Conservation (phyloP, 2,888 invertebrate genomes). For the Polylopha cassiicola region DNA sequence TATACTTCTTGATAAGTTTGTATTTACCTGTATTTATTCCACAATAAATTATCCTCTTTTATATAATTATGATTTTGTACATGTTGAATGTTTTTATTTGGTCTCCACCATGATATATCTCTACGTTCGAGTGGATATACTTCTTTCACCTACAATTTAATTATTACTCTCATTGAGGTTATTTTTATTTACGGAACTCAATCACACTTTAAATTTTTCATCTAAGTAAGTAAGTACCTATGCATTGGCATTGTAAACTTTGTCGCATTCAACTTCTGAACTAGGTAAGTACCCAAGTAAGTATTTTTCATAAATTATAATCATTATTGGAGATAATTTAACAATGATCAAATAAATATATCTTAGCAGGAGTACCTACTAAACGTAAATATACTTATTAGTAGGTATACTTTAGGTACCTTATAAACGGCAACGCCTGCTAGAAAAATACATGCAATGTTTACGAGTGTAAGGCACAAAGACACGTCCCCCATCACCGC, state of each 20-base stretch:
- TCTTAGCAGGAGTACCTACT: no score
- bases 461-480: conserved; percentile 83
- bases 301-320: not conserved
- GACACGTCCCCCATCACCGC: conserved; percentile 81
- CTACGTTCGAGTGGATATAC: conserved; percentile 75
- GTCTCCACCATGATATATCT: conserved; percentile 53
- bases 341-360: no score
- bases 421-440: conserved; percentile 84
- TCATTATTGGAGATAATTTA: no score
- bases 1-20: conserved; percentile 8
- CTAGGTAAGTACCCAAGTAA: no score
- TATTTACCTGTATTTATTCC: conserved; percentile 47
- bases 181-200: no score
- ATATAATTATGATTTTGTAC: conserved; percentile 14
- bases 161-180: no score
- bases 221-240: no score
- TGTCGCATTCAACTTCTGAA: no score
- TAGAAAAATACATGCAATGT: conserved; percentile 84
- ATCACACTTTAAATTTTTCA: no score
- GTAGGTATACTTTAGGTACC: conserved; percentile 52
- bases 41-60: conserved; percentile 27
- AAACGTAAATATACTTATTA: no score
- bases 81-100: conserved; percentile 30
- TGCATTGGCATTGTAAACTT: no score
- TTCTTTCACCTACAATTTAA: conserved; percentile 71